Evolutionary conservation across 2,888 invertebrate genomes (phyloP).

Genomic region (Ptycholaimellus sp.): DNA sequence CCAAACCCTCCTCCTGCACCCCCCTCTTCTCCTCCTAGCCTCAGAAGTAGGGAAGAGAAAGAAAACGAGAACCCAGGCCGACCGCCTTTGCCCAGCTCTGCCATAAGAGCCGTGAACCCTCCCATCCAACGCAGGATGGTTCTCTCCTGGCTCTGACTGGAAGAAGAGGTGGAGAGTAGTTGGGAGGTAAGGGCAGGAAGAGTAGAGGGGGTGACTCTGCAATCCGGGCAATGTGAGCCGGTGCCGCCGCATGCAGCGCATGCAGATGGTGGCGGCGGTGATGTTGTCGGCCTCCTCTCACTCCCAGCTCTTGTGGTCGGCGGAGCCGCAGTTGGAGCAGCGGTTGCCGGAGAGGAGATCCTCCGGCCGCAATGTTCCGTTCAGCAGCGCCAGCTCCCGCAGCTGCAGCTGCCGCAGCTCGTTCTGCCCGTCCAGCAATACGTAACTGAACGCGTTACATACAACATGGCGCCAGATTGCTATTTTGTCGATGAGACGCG

Average conservation of each 20-base stretch:
- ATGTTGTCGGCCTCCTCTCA: slow-evolving; percentile 87
- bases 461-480: too few relatives aligned
- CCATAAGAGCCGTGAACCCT: slow-evolving; percentile 87
- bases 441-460: too few relatives aligned
- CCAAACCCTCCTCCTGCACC: neutral
- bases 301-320: slow-evolving; percentile 66
- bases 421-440: slow-evolving; percentile 86
- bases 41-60: too few relatives aligned
- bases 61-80: too few relatives aligned
- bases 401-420: slow-evolving; percentile 88
- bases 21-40: too few relatives aligned
- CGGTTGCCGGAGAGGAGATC: slow-evolving; percentile 37
- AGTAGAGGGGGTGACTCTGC: slow-evolving; percentile 48
- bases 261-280: slow-evolving; percentile 78
- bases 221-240: slow-evolving; percentile 90
- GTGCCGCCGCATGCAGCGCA: slow-evolving; percentile 89
- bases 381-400: slow-evolving; percentile 78
- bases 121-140: too few relatives aligned
- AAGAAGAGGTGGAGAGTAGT: too few relatives aligned
- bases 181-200: slow-evolving; percentile 2
- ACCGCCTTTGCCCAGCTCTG: slow-evolving; percentile 71
- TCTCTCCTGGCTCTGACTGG: too few relatives aligned
- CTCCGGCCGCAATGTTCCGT: slow-evolving; percentile 90
- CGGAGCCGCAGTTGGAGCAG: slow-evolving; percentile 74
- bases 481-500: too few relatives aligned